A percentile compares a stretch with the other conserved stretches of the same genome.
phyloP scores from a whole-genome alignment of 2,797 vertebrate species.

The Ambastaia sidthimunki region DNA sequence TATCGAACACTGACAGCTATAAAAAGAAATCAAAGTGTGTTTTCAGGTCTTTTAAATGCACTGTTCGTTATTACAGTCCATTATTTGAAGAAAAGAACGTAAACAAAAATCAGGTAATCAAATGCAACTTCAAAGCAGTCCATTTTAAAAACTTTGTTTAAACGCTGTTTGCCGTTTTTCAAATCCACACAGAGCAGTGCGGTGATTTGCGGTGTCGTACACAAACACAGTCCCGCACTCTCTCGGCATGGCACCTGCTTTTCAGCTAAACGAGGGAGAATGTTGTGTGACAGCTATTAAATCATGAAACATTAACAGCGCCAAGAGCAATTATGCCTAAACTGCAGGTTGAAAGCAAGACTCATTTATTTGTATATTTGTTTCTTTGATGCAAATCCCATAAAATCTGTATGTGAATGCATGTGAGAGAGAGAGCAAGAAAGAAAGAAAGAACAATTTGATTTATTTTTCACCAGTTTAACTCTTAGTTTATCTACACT shows the following conservation, averaged over 20 bases:
- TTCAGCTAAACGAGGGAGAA: conserved; percentile 51
- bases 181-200: conserved; percentile 9
- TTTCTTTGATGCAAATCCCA: conserved; percentile 6
- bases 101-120: conserved; percentile 23
- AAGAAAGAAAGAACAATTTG: no score
- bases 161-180: conserved; percentile 24
- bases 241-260: conserved; percentile 22
- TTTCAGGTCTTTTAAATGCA: neutral
- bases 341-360: conserved; percentile 65
- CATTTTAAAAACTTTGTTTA: neutral
- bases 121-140: conserved; percentile 4
- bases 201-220: neutral
- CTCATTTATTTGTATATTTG: conserved; percentile 64
- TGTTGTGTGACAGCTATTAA: conserved; percentile 69
- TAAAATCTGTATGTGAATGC: neutral
- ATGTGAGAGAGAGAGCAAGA: neutral
- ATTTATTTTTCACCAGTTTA: neutral
- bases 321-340: conserved; percentile 70
- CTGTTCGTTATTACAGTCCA: conserved; percentile 15
- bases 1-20: neutral
- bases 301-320: conserved; percentile 75
- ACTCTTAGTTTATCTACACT: conserved; percentile 15
- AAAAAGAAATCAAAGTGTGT: neutral
- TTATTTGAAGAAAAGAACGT: neutral
- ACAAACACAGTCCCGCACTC: neutral